These are phyloP conservation scores for Drosophila punjabiensis DNA, from an alignment of 1,140 invertebrate genomes.

Conservation along the genomic window DNA sequence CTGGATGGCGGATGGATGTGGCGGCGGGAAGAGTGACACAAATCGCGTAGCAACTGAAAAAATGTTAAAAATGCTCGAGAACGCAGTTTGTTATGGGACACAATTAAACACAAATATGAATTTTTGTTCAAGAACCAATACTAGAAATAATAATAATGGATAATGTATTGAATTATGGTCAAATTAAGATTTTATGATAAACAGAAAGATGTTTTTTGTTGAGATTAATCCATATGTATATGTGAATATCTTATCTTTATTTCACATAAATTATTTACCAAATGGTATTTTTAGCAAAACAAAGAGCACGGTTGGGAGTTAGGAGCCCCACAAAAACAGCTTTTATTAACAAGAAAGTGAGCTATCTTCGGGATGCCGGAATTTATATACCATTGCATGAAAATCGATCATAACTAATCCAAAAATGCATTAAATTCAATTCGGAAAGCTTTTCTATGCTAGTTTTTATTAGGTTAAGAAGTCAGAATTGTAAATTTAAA, in stretches of 20 bases:
- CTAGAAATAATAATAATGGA: background rate
- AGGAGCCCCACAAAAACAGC: no score
- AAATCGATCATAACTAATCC: no score
- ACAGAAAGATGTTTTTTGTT: background rate
- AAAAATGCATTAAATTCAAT: no score
- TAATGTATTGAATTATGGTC: background rate
- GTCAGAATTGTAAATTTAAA: no score
- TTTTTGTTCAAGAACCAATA: background rate
- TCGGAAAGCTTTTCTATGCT: no score
- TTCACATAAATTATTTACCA: background rate
- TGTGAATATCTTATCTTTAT: background rate
- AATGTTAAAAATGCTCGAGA: slow-evolving; percentile 57
- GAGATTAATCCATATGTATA: background rate
- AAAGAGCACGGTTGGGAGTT: background rate
- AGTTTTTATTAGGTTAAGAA: no score
- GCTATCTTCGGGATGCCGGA: no score
- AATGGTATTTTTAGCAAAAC: background rate
- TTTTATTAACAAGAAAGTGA: no score
- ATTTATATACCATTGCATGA: no score
- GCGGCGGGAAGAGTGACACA: slow-evolving; percentile 7
- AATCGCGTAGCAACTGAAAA: slow-evolving; percentile 54
- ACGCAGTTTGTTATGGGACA: slow-evolving; percentile 13
- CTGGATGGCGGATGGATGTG: slow-evolving; percentile 19
- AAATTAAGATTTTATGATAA: background rate
- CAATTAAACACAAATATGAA: background rate